Base-by-base conservation (phyloP, 2,888 invertebrate species). In the Pristionchus japonicus region DNA sequence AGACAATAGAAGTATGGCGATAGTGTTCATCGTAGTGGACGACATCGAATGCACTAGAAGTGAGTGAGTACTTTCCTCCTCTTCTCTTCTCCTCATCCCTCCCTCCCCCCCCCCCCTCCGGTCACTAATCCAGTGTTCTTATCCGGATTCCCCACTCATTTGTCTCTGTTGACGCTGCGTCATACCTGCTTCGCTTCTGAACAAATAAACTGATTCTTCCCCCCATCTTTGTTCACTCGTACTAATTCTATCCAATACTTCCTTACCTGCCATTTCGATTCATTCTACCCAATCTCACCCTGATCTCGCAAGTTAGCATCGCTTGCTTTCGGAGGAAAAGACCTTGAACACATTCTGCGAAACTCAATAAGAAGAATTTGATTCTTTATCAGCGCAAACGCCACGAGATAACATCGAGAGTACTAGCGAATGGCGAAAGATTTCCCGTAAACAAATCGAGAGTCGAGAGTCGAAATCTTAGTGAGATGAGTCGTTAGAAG, bases 401-500 rank as follows among this genome's bases (percentile, higher is more conserved):
- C 80, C 80, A 43, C 11, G 80, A 80, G 31, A 31, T 27, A 49
- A 80, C 15, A 80, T 49, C 7, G 61, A 57, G 83, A 57, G 43
- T 57, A 57, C 61, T 34, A 57, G 61, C 61, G 83, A 84, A 84
- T 57, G 52, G 61, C 83, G 61, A 84, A 84, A 84, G 57, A 61
- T 57, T 84, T 84, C 83, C 83, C 83, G 83, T 84, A 84, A 52
- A 43, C 27, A 84, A 37, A 84, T 84, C 57, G 83, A 52, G 82
- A 80, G 70, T 64, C 61, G 61, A 61, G 57, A 27, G 82, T 82
- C 82, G 52, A 82, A 61, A 57, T 84, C 57, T 84, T 84, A n/a
- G 83, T 37, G 43, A 61, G 61, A 61, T 84, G 83, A 84, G 61
- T 40, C 37, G 57, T 40, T 84, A 37, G 83, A 37, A 34, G 52